Evolutionary conservation across 2,888 invertebrate species (phyloP).

Genomic region (Trachelus tabidus): DNA sequence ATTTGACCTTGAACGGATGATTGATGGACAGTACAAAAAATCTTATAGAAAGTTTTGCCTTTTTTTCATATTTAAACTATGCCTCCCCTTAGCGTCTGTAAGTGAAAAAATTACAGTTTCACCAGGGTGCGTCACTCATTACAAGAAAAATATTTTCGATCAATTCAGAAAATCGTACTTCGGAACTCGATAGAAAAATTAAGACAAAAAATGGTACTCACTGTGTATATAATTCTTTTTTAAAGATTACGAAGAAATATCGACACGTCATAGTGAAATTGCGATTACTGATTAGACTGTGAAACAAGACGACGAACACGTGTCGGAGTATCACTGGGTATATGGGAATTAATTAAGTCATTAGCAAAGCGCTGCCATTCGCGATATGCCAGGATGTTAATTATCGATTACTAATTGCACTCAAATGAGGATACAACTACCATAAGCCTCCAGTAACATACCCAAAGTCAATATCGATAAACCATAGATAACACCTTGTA

Average conservation of each 20-base stretch:
- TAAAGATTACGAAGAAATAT: neutral
- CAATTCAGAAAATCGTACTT: too few relatives aligned
- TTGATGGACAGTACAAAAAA: constrained; percentile 9
- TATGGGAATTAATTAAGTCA: constrained; percentile 42
- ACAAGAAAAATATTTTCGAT: neutral
- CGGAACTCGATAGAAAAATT: too few relatives aligned
- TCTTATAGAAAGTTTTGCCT: neutral
- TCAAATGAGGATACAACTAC: constrained; percentile 11
- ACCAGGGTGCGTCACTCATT: neutral
- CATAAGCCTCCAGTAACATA: too few relatives aligned
- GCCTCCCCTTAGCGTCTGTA: neutral
- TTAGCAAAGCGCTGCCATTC: constrained; percentile 26
- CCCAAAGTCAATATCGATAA: neutral
- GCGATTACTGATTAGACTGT: neutral
- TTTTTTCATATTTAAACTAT: neutral
- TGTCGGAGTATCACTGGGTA: neutral
- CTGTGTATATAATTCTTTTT: neutral
- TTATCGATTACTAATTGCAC: constrained; percentile 47
- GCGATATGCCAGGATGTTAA: constrained; percentile 28
- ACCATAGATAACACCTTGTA: neutral
- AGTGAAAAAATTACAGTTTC: neutral
- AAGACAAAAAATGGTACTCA: neutral
- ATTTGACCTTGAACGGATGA: constrained; percentile 30
- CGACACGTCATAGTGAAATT: neutral
- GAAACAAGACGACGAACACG: neutral